Evolutionary conservation across 2,113 vertebrate species (phyloP).

Genomic region (Onychostruthus taczanowskii): DNA sequence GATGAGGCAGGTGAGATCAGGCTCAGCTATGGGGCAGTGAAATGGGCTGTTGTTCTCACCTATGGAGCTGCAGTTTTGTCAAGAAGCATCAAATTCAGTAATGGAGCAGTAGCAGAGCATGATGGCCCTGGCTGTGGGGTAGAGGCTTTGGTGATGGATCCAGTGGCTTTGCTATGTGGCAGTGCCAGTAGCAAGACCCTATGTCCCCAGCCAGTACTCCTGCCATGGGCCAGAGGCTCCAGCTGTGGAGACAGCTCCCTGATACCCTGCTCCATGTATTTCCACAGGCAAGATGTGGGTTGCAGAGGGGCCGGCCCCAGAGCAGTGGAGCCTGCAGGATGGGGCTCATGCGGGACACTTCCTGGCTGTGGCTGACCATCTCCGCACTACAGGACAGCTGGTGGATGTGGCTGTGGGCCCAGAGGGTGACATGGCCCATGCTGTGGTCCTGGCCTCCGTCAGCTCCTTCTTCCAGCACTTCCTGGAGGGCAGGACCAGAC

Average conservation of each 20-base stretch:
- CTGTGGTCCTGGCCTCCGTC: slow-evolving; percentile 51
- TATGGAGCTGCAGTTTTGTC: background rate
- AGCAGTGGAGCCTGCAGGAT: slow-evolving; percentile 29
- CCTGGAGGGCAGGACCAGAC: slow-evolving; percentile 16
- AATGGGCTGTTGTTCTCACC: background rate
- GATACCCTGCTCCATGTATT: background rate
- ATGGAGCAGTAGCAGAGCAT: background rate
- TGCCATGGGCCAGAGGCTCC: background rate
- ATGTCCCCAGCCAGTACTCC: background rate
- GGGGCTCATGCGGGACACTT: background rate
- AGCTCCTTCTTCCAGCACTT: slow-evolving; percentile 46
- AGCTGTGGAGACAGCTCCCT: background rate
- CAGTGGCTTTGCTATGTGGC: background rate
- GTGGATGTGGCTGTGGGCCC: slow-evolving; percentile 48
- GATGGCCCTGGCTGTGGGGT: background rate
- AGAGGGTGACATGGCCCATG: background rate
- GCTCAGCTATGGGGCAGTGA: background rate
- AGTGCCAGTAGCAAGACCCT: background rate
- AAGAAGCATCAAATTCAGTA: background rate
- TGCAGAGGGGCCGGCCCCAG: background rate
- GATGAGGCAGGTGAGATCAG: background rate
- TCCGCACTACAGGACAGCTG: slow-evolving; percentile 9
- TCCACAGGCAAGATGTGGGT: slow-evolving; percentile 52
- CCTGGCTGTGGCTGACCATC: background rate
- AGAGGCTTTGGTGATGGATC: background rate